Base-by-base conservation (phyloP, 2,113 vertebrate species). In the Meles meles region DNA sequence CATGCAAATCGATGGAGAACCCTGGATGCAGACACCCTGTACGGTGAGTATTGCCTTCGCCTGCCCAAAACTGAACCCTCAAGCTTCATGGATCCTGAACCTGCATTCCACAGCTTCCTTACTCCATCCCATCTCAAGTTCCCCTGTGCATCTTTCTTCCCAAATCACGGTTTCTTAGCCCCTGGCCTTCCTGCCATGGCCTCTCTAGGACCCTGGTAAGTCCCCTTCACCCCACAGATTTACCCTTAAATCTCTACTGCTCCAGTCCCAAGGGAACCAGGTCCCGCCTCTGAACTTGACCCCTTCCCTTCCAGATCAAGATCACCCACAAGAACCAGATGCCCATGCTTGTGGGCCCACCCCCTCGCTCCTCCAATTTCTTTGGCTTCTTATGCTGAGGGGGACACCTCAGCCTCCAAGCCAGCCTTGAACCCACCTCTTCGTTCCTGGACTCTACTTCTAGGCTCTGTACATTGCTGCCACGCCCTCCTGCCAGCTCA, bases 1-100 rank as follows among this genome's bases (percentile, higher is more conserved):
- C 49, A 99, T 99, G 99, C 99, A 99, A 98, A 99, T 99, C 44
- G 99, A 99, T 0, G 99, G 99, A 21, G 99, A 99, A 90, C 99
- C 99, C 3, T 99, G 99, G 99, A 99, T 99, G 99, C 99, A 99
- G 98, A 98, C 99, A 0, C 99, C 99, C 25, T 99, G 99, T 98
- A 99, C 99, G 1, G 99, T 99, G 98, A 98, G 98, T 98, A 93
- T 52, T 27, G 8, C 63, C 21, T 77, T 0, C 67, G 27, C 52
- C 81, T 83, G 44, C 74, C 47, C 42, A 57, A 88, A 69, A 49
- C 27, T 5, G 20, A 88, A 49, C 71, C 49, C 49, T 65, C 5
- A 15, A 61, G 11, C 69, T 77, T 88, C 31, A 0, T 65, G 67
- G 18, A 29, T 47, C 79, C 69, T 44, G 52, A 86, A 27, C 83